These are phyloP conservation scores for Phalacrocorax brasilianus DNA, from an alignment of 2,113 vertebrate species.

Conservation along the genomic window DNA sequence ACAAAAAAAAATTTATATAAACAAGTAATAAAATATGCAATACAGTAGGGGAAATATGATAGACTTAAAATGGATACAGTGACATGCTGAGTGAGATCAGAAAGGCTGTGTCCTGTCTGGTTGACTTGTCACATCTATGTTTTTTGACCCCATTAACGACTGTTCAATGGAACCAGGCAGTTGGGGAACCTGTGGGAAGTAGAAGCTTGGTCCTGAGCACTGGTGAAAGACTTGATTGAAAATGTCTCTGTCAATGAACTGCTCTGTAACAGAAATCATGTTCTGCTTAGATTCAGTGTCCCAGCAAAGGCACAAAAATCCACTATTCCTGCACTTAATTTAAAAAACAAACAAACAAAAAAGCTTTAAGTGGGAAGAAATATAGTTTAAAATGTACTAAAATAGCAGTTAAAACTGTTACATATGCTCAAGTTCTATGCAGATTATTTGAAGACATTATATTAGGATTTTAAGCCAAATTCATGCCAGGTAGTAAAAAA, in stretches of 20 bases:
- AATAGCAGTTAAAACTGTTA: not conserved
- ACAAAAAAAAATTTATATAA: not conserved
- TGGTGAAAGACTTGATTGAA: not conserved
- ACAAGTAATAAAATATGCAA: not conserved
- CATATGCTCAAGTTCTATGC: not conserved
- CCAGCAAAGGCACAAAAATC: not conserved
- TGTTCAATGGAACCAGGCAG: not conserved
- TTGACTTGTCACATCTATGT: not conserved
- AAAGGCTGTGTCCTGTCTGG: not conserved
- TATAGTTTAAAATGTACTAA: not conserved
- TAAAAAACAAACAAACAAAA: not conserved
- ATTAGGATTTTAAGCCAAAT: not conserved
- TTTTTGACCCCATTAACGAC: not conserved
- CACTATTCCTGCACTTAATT: not conserved
- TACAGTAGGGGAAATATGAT: accelerated
- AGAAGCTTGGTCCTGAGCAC: not conserved
- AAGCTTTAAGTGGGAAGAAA: not conserved
- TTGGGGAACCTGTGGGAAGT: not conserved
- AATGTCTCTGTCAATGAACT: not conserved
- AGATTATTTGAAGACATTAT: not conserved
- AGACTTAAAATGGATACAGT: not conserved
- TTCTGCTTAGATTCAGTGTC: not conserved
- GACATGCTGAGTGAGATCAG: not conserved
- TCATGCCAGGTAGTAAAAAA: not conserved
- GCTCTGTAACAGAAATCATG: not conserved